These are phyloP conservation scores for Caenorhabditis sp. DNA, from an alignment of 2,888 invertebrate genomes.

Conservation along the genomic window DNA sequence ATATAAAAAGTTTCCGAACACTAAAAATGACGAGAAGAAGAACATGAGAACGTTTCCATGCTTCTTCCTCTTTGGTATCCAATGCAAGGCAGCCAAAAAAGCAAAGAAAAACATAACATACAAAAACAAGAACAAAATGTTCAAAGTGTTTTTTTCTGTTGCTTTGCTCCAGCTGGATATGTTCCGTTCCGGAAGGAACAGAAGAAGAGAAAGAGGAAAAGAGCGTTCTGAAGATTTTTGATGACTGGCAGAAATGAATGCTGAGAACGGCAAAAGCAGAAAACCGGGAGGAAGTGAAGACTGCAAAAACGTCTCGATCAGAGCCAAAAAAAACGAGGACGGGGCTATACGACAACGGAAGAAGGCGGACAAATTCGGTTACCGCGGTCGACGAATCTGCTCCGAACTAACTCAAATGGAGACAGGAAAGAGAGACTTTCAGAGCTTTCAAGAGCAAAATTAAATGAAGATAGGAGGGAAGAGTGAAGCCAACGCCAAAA, in stretches of 20 bases:
- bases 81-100: constrained; percentile 18
- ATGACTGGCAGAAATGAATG: constrained; percentile 19
- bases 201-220: neutral
- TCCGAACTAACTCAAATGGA: constrained; percentile 39
- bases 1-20: neutral
- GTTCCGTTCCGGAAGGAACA: constrained; percentile 3
- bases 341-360: constrained; percentile 40
- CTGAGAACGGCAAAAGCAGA: neutral
- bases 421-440: constrained; percentile 34
- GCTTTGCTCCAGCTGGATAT: constrained; percentile 10
- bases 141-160: constrained; percentile 33
- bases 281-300: constrained; percentile 17
- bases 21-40: constrained; percentile 15
- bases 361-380: constrained; percentile 50
- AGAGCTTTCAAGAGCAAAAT: constrained; percentile 11
- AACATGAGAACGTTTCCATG: constrained; percentile 27
- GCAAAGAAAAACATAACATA: constrained; percentile 30
- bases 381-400: constrained; percentile 52
- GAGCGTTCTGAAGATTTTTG: constrained; percentile 11
- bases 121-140: constrained; percentile 48
- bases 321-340: constrained; percentile 27
- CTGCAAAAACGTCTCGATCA: constrained; percentile 23
- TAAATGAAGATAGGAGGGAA: constrained; percentile 20
- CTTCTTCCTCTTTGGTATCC: constrained; percentile 37
- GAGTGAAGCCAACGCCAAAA: constrained; percentile 15